Percentiles rank a stretch among this genome's conserved stretches.
Evolutionary conservation across 2,113 vertebrate species (phyloP).

Genomic region (Calyptommatus sinebrachiatus): DNA sequence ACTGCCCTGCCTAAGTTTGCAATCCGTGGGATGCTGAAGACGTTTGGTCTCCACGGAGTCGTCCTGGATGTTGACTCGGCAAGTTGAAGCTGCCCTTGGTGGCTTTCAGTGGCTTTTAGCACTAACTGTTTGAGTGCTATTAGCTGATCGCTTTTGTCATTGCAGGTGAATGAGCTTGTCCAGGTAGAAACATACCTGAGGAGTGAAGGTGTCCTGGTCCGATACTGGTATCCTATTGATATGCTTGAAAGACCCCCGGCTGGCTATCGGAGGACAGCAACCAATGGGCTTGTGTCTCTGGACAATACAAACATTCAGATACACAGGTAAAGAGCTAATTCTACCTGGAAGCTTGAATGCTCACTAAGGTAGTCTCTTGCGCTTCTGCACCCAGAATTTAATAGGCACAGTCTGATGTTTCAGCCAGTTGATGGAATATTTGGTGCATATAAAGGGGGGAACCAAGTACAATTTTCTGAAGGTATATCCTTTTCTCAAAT

Average conservation of each 20-base stretch:
- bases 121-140: background rate
- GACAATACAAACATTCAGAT: slow-evolving; percentile 98
- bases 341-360: rapidly evolving
- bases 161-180: slow-evolving; percentile 91
- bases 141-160: slow-evolving; percentile 25
- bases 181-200: slow-evolving; percentile 95
- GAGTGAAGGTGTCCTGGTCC: slow-evolving; percentile 92
- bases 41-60: slow-evolving; percentile 92
- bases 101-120: background rate
- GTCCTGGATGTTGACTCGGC: slow-evolving; percentile 96
- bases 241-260: slow-evolving; percentile 93
- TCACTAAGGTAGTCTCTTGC: background rate
- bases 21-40: slow-evolving; percentile 95
- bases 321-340: slow-evolving; percentile 79
- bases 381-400: background rate
- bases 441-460: background rate
- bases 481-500: too few relatives aligned
- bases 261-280: slow-evolving; percentile 91
- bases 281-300: slow-evolving; percentile 90
- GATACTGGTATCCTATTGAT: slow-evolving; percentile 98
- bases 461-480: background rate
- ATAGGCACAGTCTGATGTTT: rapidly evolving
- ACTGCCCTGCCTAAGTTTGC: slow-evolving; percentile 95
- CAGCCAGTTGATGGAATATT: background rate
- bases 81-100: slow-evolving; percentile 47